Conservation (phyloP, 2,888 invertebrate species). For the Drosophila nr. fundita region DNA sequence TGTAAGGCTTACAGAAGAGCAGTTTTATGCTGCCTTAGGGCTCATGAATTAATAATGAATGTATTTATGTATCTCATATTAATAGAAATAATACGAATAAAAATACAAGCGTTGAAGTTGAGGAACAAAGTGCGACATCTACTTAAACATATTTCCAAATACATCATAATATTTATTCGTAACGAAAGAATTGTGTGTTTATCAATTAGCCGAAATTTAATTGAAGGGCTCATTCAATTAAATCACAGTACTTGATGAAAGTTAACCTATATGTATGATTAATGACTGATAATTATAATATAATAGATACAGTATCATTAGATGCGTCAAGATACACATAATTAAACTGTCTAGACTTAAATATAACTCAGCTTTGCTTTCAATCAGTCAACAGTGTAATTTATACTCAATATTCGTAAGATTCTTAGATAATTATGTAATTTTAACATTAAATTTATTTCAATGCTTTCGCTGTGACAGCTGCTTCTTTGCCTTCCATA, state of each 20-base stretch:
- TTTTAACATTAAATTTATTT: slow-evolving; percentile 21
- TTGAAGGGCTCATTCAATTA: slow-evolving; percentile 80
- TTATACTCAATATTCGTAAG: slow-evolving; percentile 33
- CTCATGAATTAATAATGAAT: slow-evolving; percentile 2
- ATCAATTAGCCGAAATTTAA: slow-evolving; percentile 72
- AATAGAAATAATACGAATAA: slow-evolving; percentile 1
- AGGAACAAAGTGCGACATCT: slow-evolving; percentile 29
- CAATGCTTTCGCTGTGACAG: slow-evolving; percentile 3
- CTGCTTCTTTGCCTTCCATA: slow-evolving; percentile 23
- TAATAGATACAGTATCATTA: neutral
- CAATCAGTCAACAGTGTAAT: slow-evolving; percentile 62
- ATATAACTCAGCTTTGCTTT: slow-evolving; percentile 70
- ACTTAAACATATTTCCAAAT: neutral
- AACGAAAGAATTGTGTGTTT: slow-evolving; percentile 26
- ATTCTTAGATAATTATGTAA: slow-evolving; percentile 22
- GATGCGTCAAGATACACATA: slow-evolving; percentile 6
- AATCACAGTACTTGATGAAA: slow-evolving; percentile 65
- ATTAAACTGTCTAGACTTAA: slow-evolving; percentile 37
- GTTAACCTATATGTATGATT: neutral
- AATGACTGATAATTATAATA: slow-evolving; percentile 2
- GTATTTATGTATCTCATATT: neutral
- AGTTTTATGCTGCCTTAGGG: slow-evolving; percentile 7
- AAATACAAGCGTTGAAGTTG: slow-evolving; percentile 15
- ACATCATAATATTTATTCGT: neutral
- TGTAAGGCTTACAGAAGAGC: neutral